Base-by-base conservation (phyloP, 2,888 invertebrate genomes). In the Ametastegia equiseti region DNA sequence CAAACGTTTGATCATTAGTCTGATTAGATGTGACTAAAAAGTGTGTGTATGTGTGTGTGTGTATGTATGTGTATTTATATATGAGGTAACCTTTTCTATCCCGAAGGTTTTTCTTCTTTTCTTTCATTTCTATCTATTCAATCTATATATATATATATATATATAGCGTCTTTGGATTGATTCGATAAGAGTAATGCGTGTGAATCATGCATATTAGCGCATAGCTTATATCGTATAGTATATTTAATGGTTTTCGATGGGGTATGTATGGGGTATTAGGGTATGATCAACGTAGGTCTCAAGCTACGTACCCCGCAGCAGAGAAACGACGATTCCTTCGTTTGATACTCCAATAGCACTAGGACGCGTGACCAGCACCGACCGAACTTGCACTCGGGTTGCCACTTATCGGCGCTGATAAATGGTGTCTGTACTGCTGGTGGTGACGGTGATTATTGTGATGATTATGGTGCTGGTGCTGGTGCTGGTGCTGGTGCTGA, bases 261-360 rank as follows among this genome's bases (percentile, higher is more conserved):
- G n/a, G 36, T 36, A n/a, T 6, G n/a, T 1, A 23, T 19, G 23
- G 54, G 54, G 54, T 54, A n/a, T 63, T 30, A 30, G 63, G 63
- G 39, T 45, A 42, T 11, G 47, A 75, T 50, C 23, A 54, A 39
- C 75, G 75, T 39, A 75, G 54, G 30, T 13, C n/a, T 54, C 7
- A 75, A 36, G 54, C 84, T 87, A 87, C 87, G 86, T 87, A 87
- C 87, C 86, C 86, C 82, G 84, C n/a, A n/a, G n/a, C n/a, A n/a
- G n/a, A n/a, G n/a, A n/a, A n/a, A 15, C 23, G 23, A 27, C 23
- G 19, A 47, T 19, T 71, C 45, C 65, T 67, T n/a, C 39, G 54
- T 71, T 71, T 30, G 54, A n/a, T 15, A 57, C 27, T 60, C 78
- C 23, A 67, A 83, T 81, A 84, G 83, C 86, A 88, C 88, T 89